Percentiles rank a stretch among this genome's conserved stretches.
Conservation (phyloP, 2,888 invertebrate genomes). For the Stegophylla sp. region DNA sequence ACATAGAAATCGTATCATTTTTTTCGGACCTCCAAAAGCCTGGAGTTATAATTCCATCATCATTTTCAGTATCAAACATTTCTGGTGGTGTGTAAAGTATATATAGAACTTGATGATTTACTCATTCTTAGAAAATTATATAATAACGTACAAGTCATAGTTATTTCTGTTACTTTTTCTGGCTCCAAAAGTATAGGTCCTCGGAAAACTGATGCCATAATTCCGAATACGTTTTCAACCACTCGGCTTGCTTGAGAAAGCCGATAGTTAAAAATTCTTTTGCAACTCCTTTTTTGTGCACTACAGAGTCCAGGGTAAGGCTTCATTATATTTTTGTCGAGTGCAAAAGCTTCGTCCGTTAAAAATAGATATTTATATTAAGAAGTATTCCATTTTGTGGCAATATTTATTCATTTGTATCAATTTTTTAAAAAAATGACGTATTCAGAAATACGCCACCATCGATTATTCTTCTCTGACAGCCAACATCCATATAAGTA, state of each 20-base stretch:
- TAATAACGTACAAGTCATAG: conserved; percentile 2
- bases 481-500: conserved; percentile 61
- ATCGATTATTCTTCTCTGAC: conserved; percentile 62
- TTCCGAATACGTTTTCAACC: conserved; percentile 54
- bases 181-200: conserved; percentile 29
- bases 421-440: conserved; percentile 58
- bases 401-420: not conserved
- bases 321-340: conserved; percentile 23
- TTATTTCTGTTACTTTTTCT: conserved; percentile 16
- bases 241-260: conserved; percentile 42
- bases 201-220: conserved; percentile 18
- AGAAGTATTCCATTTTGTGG: not conserved
- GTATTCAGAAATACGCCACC: conserved; percentile 61
- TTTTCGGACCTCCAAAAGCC: conserved; percentile 1
- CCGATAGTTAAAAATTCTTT: conserved; percentile 49
- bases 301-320: conserved; percentile 10
- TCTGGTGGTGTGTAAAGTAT: not conserved
- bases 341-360: conserved; percentile 36
- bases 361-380: conserved; percentile 36
- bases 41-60: not conserved
- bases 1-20: not conserved
- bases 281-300: not conserved
- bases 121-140: conserved; percentile 12
- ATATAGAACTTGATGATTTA: not conserved
- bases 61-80: conserved; percentile 25